Base-by-base conservation (phyloP, 2,113 vertebrate genomes). In the Corythoichthys intestinalis region DNA sequence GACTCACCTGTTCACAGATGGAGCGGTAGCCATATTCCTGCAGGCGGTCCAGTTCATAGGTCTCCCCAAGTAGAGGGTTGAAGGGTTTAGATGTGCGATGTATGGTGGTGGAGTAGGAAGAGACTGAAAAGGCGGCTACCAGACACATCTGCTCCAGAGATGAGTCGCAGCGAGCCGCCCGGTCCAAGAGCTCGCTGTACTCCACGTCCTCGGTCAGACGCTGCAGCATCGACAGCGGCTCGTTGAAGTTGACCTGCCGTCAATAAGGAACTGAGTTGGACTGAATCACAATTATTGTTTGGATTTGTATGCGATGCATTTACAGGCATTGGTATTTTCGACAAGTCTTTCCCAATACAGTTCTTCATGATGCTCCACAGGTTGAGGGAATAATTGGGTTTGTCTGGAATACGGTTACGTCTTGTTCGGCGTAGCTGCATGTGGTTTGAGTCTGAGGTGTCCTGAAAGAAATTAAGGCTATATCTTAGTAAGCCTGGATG, bases 291-390 rank as follows among this genome's bases (percentile, higher is more conserved):
- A 17, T 61, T 47, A 35, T 15, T 2, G 35, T 10, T 39, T 50
- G 54, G 37, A 35, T 28, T 13, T 47, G 44, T 57, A 38, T 49
- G 20, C n/a, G 60, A 52, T 69, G 39, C 4, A 41, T 70, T 92
- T 78, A 98, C 96, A 0, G 96, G 96, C 96, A 98, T 98, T 54
- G 96, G 94, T 74, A 98, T 96, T 75, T 94, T 97, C 48, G 95
- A 97, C 52, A 98, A 90, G 73, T 98, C 96, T 87, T 97, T 98
- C 38, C 96, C 96, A 2, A 98, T 97, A 70, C 97, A 98, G 66
- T 96, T 97, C 76, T 91, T 92, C 91, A 92, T 92, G 66, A 92
- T 90, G 86, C 90, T 90, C 91, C 91, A 92, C 46, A 92, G 72
- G 75, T 91, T 92, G 10, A 92, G 87, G 37, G 91, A 92, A 70